Conservation (phyloP, 2,888 invertebrate species). For the Ennomos fuscantarius region DNA sequence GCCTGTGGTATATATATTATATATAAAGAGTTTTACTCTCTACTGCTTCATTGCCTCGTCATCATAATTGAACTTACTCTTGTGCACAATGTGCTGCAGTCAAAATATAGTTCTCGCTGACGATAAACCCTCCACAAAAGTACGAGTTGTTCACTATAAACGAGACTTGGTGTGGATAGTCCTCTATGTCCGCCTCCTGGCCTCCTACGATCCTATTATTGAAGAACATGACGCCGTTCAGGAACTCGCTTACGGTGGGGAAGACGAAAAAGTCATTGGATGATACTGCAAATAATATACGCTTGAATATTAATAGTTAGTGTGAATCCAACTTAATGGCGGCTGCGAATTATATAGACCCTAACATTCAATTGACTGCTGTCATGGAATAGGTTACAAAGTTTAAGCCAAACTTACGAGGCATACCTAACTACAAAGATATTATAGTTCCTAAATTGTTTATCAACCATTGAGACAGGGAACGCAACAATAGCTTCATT, state of each 20-base stretch:
- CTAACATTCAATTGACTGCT: neutral
- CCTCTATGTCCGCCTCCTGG: conserved; percentile 63
- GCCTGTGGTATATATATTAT: too few species aligned
- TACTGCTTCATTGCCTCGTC: too few species aligned
- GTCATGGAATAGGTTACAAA: too few species aligned
- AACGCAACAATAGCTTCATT: too few species aligned
- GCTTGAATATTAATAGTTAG: neutral
- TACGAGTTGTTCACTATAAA: conserved; percentile 71
- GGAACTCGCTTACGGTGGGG: conserved; percentile 42
- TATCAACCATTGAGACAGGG: too few species aligned
- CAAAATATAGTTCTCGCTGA: conserved; percentile 72
- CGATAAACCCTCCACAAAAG: conserved; percentile 79
- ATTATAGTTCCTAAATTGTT: too few species aligned
- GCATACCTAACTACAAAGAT: too few species aligned
- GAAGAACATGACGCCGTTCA: conserved; percentile 38
- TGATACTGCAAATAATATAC: conserved; percentile 32
- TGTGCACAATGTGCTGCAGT: conserved; percentile 80
- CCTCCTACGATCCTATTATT: conserved; percentile 74
- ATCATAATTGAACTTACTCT: conserved; percentile 56
- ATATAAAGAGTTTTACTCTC: too few species aligned
- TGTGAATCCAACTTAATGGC: too few species aligned
- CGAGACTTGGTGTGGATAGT: conserved; percentile 76
- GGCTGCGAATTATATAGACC: too few species aligned
- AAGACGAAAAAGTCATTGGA: conserved; percentile 37
- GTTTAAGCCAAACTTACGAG: too few species aligned